Evolutionary conservation across 2,113 vertebrate species (phyloP).

Genomic region (Tylochromis polylepis): DNA sequence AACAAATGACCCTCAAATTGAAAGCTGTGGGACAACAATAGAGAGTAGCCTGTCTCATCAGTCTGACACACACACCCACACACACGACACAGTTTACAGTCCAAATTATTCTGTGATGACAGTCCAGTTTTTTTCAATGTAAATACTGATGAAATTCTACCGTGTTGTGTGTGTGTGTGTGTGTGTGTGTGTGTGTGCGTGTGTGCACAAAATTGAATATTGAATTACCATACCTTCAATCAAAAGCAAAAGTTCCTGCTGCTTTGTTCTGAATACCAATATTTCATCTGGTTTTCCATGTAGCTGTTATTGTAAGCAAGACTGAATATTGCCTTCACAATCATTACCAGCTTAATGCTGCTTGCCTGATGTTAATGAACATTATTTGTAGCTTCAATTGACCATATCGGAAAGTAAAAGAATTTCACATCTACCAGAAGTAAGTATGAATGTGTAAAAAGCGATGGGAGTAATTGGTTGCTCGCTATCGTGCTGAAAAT

Average conservation of each 20-base stretch:
- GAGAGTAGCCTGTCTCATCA: not conserved
- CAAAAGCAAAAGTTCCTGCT: not conserved
- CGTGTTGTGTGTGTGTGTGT: not conserved
- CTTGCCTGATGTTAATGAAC: conserved; percentile 15
- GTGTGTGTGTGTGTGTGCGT: not conserved
- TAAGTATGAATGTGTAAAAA: not conserved
- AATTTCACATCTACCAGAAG: not conserved
- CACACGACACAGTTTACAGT: conserved; percentile 18
- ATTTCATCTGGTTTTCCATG: not conserved
- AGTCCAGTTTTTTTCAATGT: conserved; percentile 49
- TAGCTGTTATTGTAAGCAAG: not conserved
- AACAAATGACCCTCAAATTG: conserved; percentile 58
- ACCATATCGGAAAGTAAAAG: not conserved
- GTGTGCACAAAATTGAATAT: not conserved
- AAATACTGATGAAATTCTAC: conserved; percentile 41
- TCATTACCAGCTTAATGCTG: not conserved
- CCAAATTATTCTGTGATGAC: conserved; percentile 42
- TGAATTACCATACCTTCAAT: conserved; percentile 23
- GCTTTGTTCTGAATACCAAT: conserved; percentile 8
- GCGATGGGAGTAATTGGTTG: not conserved
- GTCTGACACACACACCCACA: not conserved
- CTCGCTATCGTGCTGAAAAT: not conserved
- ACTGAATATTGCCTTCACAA: conserved; percentile 2
- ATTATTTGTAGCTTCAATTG: conserved; percentile 16
- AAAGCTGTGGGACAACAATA: conserved; percentile 21